A percentile compares a stretch with the other conserved stretches of the same genome.
Conservation (phyloP, 2,888 invertebrate species). For the Drosophila peninsularis region DNA sequence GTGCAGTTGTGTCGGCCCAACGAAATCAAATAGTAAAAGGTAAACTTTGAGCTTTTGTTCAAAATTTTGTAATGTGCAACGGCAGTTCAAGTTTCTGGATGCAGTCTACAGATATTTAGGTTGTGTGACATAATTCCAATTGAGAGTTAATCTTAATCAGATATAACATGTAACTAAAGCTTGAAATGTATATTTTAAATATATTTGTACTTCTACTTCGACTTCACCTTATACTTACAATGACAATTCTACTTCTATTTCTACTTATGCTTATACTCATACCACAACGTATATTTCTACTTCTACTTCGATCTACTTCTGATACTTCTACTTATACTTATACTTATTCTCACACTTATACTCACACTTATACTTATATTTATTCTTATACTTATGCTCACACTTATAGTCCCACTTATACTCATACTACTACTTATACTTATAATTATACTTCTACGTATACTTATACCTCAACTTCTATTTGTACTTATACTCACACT, state of each 20-base stretch:
- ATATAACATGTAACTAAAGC: not conserved
- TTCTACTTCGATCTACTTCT: not conserved
- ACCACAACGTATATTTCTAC: not conserved
- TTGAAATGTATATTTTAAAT: too few relatives aligned
- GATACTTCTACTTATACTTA: not conserved
- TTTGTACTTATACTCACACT: not conserved
- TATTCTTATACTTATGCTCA: not conserved
- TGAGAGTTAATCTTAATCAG: not conserved
- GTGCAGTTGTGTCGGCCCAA: slow-evolving; percentile 13
- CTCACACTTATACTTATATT: not conserved
- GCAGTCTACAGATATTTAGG: not conserved
- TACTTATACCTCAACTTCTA: not conserved
- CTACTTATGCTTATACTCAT: too few relatives aligned
- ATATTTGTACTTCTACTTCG: too few relatives aligned
- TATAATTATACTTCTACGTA: not conserved
- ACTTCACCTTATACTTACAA: too few relatives aligned
- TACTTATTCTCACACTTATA: not conserved
- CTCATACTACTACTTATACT: not conserved
- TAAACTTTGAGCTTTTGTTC: slow-evolving; percentile 14
- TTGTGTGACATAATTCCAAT: slow-evolving; percentile 1
- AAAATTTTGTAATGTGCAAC: slow-evolving; percentile 36
- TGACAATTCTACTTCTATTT: too few relatives aligned
- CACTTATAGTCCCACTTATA: too few relatives aligned
- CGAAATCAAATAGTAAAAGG: slow-evolving; percentile 1
- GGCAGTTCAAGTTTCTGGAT: not conserved